phyloP scores from a whole-genome alignment of 2,888 invertebrate genomes.

The Parapristionchus giblindavisi region DNA sequence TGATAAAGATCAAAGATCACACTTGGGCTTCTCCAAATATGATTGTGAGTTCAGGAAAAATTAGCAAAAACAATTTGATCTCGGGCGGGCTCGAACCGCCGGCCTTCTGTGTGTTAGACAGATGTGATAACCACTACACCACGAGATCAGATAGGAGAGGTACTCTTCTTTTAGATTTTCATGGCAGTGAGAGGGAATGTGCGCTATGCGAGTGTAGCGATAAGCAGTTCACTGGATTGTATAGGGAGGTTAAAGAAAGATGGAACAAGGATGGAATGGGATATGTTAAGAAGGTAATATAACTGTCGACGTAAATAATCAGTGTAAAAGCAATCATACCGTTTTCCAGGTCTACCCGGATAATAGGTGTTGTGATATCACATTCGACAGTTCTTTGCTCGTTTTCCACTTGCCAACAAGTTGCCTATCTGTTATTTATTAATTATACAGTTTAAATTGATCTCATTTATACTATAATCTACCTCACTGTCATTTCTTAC shows the following conservation, averaged over 20 bases:
- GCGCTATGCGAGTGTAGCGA: conserved; percentile 7
- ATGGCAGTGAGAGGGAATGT: conserved; percentile 18
- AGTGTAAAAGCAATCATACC: not conserved
- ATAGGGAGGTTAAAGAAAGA: not conserved
- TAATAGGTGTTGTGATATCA: conserved; percentile 15
- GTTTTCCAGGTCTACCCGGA: conserved; percentile 12
- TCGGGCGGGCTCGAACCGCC: conserved; percentile 58
- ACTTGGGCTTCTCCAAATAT: not conserved
- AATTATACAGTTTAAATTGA: not conserved
- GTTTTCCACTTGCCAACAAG: conserved; percentile 25
- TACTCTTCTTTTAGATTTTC: conserved; percentile 8
- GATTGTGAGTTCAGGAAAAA: conserved; percentile 15
- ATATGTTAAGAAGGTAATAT: not conserved
- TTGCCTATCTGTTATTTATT: conserved; percentile 12
- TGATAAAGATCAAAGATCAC: not conserved
- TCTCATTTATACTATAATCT: no score
- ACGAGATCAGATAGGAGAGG: not conserved
- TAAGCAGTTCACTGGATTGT: not conserved
- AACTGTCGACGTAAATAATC: no score
- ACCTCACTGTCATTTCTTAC: no score
- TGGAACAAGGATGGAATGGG: not conserved
- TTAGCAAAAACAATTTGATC: conserved; percentile 42
- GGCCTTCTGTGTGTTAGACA: conserved; percentile 59
- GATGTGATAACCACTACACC: conserved; percentile 48
- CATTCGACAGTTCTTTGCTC: conserved; percentile 16